A percentile compares a stretch with the other conserved stretches of the same genome.
Conservation (phyloP, 2,113 vertebrate species). For the Stictonetta naevosa region DNA sequence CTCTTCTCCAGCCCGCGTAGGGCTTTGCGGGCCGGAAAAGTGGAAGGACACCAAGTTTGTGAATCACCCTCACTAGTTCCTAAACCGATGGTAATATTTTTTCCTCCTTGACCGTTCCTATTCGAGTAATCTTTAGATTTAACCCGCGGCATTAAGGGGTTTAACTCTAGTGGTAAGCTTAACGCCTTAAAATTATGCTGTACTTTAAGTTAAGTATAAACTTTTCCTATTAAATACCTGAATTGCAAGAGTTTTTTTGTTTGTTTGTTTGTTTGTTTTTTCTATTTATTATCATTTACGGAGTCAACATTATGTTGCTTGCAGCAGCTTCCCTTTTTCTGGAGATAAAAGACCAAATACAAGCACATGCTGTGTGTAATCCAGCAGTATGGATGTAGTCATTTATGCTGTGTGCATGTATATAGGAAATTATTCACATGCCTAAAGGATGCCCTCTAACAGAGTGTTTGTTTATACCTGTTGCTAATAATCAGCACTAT, state of each 20-base stretch:
- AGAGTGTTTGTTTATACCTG: background rate
- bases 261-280: background rate
- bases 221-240: background rate
- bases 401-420: background rate
- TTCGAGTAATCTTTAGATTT: background rate
- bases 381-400: background rate
- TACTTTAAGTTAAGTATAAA: background rate
- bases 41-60: background rate
- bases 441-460: background rate
- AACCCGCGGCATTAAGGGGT: background rate
- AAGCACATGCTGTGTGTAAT: background rate
- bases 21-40: background rate
- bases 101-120: background rate
- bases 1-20: background rate
- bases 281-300: background rate
- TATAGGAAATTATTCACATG: background rate
- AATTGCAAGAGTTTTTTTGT: background rate
- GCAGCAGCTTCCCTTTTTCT: background rate
- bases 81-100: background rate
- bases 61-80: background rate
- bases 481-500: background rate
- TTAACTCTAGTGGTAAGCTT: background rate
- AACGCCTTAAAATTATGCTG: background rate
- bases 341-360: background rate
- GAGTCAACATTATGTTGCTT: background rate